phyloP scores from a whole-genome alignment of 2,113 vertebrate genomes.

The Oreotragus oreotragus region DNA sequence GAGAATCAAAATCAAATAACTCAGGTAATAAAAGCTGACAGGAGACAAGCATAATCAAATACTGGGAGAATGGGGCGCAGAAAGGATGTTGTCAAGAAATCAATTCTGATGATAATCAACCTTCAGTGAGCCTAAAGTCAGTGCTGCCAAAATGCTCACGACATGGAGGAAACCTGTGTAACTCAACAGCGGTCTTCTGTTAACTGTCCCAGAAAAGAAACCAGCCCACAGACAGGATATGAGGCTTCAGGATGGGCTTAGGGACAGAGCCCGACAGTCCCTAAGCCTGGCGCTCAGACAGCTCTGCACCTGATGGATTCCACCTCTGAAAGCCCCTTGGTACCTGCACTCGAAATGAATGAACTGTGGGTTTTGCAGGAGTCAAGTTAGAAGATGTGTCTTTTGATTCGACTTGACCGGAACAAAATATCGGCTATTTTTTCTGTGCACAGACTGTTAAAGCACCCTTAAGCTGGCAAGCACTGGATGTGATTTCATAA shows the following conservation, averaged over 20 bases:
- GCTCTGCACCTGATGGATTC: too few species aligned
- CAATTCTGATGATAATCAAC: background rate
- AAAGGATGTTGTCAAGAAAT: background rate
- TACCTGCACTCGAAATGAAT: background rate
- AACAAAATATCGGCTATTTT: constrained; percentile 7
- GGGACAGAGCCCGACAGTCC: background rate
- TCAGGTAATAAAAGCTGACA: background rate
- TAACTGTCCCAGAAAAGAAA: background rate
- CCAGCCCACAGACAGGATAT: background rate
- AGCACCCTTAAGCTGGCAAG: background rate
- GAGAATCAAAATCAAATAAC: constrained; percentile 40
- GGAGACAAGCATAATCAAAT: background rate
- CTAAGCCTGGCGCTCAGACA: background rate
- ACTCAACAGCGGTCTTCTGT: background rate
- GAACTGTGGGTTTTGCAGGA: background rate
- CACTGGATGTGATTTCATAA: constrained; percentile 28
- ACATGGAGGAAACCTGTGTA: fast-evolving
- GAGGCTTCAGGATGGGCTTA: background rate
- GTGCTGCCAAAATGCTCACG: background rate
- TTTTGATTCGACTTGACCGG: background rate
- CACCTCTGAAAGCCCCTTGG: background rate
- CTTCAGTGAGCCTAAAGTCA: background rate
- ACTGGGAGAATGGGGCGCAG: background rate
- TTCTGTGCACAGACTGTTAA: background rate
- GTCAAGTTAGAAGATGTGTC: background rate